phyloP scores from a whole-genome alignment of 2,888 invertebrate species.

The Pimpla rufipes region DNA sequence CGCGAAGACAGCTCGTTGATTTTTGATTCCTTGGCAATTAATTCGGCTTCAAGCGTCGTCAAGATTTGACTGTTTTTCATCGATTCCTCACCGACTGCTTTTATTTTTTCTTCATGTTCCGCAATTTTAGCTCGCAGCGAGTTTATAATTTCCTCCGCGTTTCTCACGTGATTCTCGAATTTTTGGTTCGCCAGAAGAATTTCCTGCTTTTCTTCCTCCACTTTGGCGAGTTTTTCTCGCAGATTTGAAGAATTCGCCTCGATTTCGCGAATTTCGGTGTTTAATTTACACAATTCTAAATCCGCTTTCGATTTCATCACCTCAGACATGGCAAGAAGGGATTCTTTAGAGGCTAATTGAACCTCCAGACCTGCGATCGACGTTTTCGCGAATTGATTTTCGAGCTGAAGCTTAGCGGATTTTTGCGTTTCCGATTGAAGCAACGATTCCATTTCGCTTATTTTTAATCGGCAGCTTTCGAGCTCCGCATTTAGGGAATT shows the following conservation, averaged over 20 bases:
- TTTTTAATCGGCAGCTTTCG: conserved; percentile 10
- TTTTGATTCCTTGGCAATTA: conserved; percentile 24
- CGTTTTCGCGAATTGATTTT: not conserved
- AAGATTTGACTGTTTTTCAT: conserved; percentile 21
- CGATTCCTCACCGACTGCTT: conserved; percentile 54
- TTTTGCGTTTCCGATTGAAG: conserved; percentile 8
- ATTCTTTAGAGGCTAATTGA: not conserved
- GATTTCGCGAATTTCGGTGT: conserved; percentile 7
- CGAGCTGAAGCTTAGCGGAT: conserved; percentile 15
- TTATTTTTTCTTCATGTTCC: conserved; percentile 18
- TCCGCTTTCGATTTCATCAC: not conserved
- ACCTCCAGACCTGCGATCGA: not conserved
- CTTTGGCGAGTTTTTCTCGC: not conserved
- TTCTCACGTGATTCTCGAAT: conserved; percentile 36
- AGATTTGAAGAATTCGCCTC: conserved; percentile 9
- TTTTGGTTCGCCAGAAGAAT: conserved; percentile 14
- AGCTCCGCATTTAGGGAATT: conserved; percentile 24
- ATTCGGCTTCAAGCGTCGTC: conserved; percentile 4
- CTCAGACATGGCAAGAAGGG: not conserved
- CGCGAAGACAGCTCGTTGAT: conserved; percentile 22
- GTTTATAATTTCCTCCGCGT: conserved; percentile 26
- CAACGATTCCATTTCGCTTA: conserved; percentile 32
- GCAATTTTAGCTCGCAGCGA: conserved; percentile 30
- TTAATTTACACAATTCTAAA: not conserved
- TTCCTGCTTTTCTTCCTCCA: conserved; percentile 36